Base-by-base conservation (phyloP, 1,140 invertebrate species). In the Sinella curviseta region DNA sequence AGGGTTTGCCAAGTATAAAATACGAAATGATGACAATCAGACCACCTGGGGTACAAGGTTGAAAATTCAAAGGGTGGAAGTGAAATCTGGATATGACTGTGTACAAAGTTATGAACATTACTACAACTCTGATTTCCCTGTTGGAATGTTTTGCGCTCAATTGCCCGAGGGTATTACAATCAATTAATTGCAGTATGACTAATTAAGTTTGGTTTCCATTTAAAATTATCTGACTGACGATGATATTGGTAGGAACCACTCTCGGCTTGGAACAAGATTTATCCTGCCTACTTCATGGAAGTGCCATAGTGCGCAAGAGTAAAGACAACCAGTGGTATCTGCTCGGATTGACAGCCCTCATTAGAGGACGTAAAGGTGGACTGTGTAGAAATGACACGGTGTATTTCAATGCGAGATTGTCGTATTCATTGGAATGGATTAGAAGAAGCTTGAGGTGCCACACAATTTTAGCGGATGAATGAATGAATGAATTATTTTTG, bases 231-330 rank as follows among this genome's bases (percentile, higher is more conserved):
- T 12, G 20, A 48, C 39, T 48, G 39, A 20, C 39, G 24, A 4
- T 76, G 48, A 14, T n/a, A 17, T 30, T 26, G 26, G 26, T 33
- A 54, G 1, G 17, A 77, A 12, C 20, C 20, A 20, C 8, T 12
- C 39, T 20, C 8, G 20, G 39, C 16, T 36, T 16, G 26, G 75
- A 79, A 2, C 55, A 76, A n/a, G 74, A 78, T 77, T 57, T 55
- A 48, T 75, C 73, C 16, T 75, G 81, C 77, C 20, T 80, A 34
- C 70, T 82, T 0, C 81, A 82, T 35, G 81, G 81, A 73, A 80
- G 78, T 35, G 35, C 77, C 12, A 57, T 82, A 1, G 24, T 33
- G 28, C 34, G 57, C 20, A 76, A 77, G 54, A 60, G 75, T 17
- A 70, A 70, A 70, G 55, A 34, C 17, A 57, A 79, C 24, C 33